phyloP scores from a whole-genome alignment of 2,797 vertebrate genomes.

The Pyrocephalus nanus region DNA sequence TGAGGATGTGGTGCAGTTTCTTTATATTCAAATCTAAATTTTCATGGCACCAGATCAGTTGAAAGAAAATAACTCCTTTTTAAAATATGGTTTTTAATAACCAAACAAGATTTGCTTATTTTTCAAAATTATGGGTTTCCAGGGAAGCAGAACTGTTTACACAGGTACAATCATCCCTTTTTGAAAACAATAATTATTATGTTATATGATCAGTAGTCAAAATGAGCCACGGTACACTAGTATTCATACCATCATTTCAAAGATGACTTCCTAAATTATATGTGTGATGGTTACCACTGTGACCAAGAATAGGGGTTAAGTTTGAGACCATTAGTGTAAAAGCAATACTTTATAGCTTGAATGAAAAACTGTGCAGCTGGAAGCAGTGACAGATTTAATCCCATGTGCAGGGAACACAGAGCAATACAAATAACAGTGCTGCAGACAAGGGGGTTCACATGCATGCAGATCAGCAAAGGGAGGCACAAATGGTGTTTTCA shows the following conservation, averaged over 20 bases:
- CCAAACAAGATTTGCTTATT: neutral
- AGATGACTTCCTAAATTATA: neutral
- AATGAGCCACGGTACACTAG: neutral
- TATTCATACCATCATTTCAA: neutral
- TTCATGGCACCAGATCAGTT: neutral
- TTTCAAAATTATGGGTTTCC: neutral
- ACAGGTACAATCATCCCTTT: neutral
- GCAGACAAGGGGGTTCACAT: neutral
- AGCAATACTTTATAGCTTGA: neutral
- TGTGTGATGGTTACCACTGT: neutral
- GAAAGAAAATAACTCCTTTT: neutral
- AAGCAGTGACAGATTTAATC: constrained; percentile 25
- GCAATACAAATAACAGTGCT: neutral
- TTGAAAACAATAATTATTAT: constrained; percentile 17
- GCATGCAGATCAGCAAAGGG: constrained; percentile 47
- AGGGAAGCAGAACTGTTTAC: neutral
- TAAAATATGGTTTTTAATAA: neutral
- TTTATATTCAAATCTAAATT: neutral
- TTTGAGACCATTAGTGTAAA: neutral
- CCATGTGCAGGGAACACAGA: neutral
- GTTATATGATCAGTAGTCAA: neutral
- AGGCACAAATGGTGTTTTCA: neutral
- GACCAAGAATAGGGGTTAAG: neutral
- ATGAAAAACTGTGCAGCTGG: neutral
- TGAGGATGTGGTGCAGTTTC: neutral